Percentiles rank a stretch among this genome's conserved stretches.
Conservation (phyloP, 2,888 invertebrate species). For the Drosophila vallismaia region DNA sequence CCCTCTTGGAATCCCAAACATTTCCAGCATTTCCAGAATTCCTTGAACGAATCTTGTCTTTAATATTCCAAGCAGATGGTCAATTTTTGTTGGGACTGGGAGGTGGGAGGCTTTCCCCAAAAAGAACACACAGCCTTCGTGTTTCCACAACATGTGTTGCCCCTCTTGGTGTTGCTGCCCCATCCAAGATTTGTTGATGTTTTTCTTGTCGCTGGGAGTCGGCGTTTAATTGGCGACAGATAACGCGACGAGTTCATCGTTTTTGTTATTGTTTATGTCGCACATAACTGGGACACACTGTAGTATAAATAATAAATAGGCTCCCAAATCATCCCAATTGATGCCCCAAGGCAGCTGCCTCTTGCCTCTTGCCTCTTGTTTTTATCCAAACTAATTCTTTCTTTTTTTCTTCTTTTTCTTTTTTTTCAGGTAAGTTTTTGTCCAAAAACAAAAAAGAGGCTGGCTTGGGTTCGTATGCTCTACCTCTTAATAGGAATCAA, state of each 20-base stretch:
- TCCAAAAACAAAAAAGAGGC: background rate
- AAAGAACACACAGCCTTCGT: conserved; percentile 31
- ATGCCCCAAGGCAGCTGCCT: conserved; percentile 13
- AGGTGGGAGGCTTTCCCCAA: background rate
- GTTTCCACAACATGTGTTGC: conserved; percentile 50
- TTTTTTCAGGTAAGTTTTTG: conserved; percentile 28
- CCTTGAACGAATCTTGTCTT: conserved; percentile 4
- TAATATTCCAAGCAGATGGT: conserved; percentile 28
- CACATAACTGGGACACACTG: conserved; percentile 22
- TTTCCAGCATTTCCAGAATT: conserved; percentile 5
- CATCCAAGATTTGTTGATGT: conserved; percentile 4
- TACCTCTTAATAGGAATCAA: too few species aligned
- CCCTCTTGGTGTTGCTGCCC: background rate
- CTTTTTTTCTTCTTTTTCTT: conserved; percentile 14
- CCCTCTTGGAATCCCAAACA: background rate
- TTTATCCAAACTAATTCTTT: conserved; percentile 12
- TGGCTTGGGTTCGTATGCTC: too few species aligned
- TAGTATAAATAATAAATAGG: too few species aligned
- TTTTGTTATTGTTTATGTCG: conserved; percentile 37
- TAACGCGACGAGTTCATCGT: conserved; percentile 53
- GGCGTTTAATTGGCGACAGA: conserved; percentile 63
- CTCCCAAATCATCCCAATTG: too few species aligned
- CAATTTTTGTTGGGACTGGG: conserved; percentile 40
- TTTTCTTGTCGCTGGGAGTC: conserved; percentile 23
- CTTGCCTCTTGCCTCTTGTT: background rate